Evolutionary conservation across 2,113 vertebrate species (phyloP).

Genomic region (Dascyllus trimaculatus): DNA sequence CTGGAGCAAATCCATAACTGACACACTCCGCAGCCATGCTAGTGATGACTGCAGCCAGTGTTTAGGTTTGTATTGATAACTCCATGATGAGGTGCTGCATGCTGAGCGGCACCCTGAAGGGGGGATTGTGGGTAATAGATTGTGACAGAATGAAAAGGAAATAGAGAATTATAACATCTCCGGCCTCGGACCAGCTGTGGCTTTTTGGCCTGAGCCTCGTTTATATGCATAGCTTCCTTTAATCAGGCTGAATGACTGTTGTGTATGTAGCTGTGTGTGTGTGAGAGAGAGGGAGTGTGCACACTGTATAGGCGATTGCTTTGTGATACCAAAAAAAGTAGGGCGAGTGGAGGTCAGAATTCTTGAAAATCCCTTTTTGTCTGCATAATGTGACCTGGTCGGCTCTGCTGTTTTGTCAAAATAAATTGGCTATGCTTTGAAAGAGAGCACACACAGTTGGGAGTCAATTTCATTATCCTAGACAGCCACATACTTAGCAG

Average conservation of each 20-base stretch:
- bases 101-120: conserved; percentile 21
- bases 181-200: conserved; percentile 63
- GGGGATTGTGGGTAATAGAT: conserved; percentile 57
- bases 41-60: conserved; percentile 24
- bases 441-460: conserved; percentile 38
- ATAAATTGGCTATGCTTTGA: conserved; percentile 59
- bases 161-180: conserved; percentile 60
- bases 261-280: conserved; percentile 2
- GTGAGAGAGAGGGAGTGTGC: not conserved
- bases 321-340: conserved; percentile 57
- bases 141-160: conserved; percentile 71
- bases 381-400: conserved; percentile 61
- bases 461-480: conserved; percentile 46
- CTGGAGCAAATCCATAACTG: conserved; percentile 29
- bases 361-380: conserved; percentile 65
- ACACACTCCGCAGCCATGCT: conserved; percentile 23
- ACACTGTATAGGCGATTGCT: conserved; percentile 36
- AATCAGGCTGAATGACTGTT: conserved; percentile 58
- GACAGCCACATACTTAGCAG: conserved; percentile 31
- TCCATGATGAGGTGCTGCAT: conserved; percentile 34
- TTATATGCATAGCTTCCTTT: conserved; percentile 82
- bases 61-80: conserved; percentile 63
- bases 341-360: conserved; percentile 58
- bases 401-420: conserved; percentile 60
- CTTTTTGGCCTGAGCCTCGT: conserved; percentile 70